These are phyloP conservation scores for Ectemnius lituratus DNA, from an alignment of 2,888 invertebrate genomes.

Conservation along the genomic window DNA sequence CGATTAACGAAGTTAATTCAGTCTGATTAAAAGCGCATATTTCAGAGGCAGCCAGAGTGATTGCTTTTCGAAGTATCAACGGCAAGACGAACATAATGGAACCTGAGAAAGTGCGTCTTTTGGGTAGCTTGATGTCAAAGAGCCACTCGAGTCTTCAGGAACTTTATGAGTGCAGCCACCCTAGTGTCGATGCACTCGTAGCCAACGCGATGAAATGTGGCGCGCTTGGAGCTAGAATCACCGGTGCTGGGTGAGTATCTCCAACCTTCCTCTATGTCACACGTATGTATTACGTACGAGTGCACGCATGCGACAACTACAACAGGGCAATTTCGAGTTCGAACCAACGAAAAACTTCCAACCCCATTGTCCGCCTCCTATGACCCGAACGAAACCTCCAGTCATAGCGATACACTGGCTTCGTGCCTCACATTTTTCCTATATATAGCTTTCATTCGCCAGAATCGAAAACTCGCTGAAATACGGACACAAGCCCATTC, in stretches of 20 bases:
- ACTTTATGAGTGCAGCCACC: conserved; percentile 96
- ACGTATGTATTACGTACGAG: too few species aligned
- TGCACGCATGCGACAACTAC: too few species aligned
- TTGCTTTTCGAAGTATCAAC: conserved; percentile 71
- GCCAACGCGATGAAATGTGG: conserved; percentile 84
- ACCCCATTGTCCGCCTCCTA: too few species aligned
- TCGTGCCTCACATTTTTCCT: too few species aligned
- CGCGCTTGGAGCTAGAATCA: conserved; percentile 92
- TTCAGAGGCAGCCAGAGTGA: conserved; percentile 91
- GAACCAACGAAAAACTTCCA: too few species aligned
- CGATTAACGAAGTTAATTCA: conserved; percentile 18
- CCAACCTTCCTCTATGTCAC: too few species aligned
- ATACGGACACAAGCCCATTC: too few species aligned
- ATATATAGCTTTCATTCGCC: too few species aligned
- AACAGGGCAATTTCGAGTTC: too few species aligned
- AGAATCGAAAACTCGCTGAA: too few species aligned
- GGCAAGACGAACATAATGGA: conserved; percentile 66
- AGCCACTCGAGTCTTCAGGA: conserved; percentile 93
- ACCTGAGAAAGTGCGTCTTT: conserved; percentile 78
- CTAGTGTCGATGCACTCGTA: conserved; percentile 90
- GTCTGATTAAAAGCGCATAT: conserved; percentile 1
- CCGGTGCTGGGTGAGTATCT: conserved; percentile 90
- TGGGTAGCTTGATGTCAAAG: conserved; percentile 91
- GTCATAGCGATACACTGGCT: too few species aligned
- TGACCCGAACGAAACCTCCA: too few species aligned